These are phyloP conservation scores for Zenarchopterus dispar DNA, from an alignment of 2,797 vertebrate species.

Conservation along the genomic window DNA sequence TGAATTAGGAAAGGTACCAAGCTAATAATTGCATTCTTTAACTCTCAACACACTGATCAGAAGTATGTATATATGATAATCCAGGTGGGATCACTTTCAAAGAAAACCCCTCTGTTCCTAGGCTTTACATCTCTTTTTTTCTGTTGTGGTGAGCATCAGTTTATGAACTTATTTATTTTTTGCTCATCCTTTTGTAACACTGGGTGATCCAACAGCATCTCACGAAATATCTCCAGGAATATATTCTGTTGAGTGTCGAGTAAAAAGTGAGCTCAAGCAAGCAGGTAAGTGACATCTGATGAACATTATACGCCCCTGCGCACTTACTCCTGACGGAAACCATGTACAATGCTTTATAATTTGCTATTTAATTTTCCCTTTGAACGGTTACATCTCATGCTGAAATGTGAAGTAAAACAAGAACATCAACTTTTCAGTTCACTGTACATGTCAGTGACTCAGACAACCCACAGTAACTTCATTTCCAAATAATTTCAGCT, in stretches of 20 bases:
- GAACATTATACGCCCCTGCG: slow-evolving; percentile 36
- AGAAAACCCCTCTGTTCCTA: slow-evolving; percentile 35
- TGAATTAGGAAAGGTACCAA: slow-evolving; percentile 23
- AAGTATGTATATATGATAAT: slow-evolving; percentile 37
- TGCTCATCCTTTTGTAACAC: slow-evolving; percentile 19
- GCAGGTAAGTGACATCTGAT: slow-evolving; percentile 44
- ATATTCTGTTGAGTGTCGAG: slow-evolving; percentile 30
- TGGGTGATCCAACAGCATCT: slow-evolving; percentile 15
- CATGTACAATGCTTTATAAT: slow-evolving; percentile 35
- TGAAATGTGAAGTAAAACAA: slow-evolving; percentile 66
- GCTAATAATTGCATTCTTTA: slow-evolving; percentile 29
- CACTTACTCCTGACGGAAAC: slow-evolving; percentile 41
- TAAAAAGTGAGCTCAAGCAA: slow-evolving; percentile 43
- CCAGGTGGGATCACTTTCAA: slow-evolving; percentile 47
- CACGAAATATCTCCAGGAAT: slow-evolving; percentile 8
- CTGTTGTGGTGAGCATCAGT: not conserved
- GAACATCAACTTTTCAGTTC: slow-evolving; percentile 73
- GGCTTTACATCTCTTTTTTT: slow-evolving; percentile 11
- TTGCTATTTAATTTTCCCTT: slow-evolving; percentile 74
- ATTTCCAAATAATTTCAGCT: slow-evolving; percentile 65
- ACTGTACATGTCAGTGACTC: slow-evolving; percentile 55
- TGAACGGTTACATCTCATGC: slow-evolving; percentile 61
- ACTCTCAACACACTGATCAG: slow-evolving; percentile 19
- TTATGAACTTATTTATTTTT: not conserved
- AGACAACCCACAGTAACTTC: slow-evolving; percentile 63